Evolutionary conservation across 2,113 vertebrate species (phyloP).

Genomic region (Hippocampus barbouri): DNA sequence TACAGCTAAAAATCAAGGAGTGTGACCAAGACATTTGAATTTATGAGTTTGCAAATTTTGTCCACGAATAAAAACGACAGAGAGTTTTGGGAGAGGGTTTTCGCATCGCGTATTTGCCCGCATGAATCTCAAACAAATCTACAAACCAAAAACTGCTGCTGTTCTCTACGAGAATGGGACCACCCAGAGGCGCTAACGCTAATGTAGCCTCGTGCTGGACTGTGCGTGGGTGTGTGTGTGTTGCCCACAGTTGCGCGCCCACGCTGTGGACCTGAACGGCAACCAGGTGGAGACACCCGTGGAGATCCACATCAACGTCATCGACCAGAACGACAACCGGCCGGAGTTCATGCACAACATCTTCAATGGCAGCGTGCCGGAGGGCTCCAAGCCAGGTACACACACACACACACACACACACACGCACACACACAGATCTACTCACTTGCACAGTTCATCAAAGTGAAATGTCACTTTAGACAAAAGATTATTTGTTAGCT

Average conservation of each 20-base stretch:
- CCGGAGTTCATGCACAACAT: constrained; percentile 90
- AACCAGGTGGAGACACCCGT: constrained; percentile 98
- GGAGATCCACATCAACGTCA: constrained; percentile 96
- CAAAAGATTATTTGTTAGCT: no score
- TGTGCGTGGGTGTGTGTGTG: constrained; percentile 7
- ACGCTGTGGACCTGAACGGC: constrained; percentile 94
- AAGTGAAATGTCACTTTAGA: background rate
- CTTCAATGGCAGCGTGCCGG: constrained; percentile 92
- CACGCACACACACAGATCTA: constrained; percentile 2
- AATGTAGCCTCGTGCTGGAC: background rate
- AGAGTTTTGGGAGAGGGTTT: no score
- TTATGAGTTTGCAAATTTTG: no score
- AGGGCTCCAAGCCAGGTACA: constrained; percentile 93
- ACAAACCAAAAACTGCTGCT: no score
- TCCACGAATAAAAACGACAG: no score
- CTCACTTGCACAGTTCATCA: no score
- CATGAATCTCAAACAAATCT: no score
- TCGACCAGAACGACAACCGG: constrained; percentile 96
- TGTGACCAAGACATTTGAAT: no score
- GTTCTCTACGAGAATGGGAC: background rate
- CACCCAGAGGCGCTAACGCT: background rate
- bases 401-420: background rate
- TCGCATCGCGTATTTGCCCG: no score
- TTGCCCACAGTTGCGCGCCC: constrained; percentile 82
- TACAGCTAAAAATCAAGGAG: no score